These are phyloP conservation scores for Cyaniris semiargus DNA, from an alignment of 2,888 invertebrate species.

Conservation along the genomic window DNA sequence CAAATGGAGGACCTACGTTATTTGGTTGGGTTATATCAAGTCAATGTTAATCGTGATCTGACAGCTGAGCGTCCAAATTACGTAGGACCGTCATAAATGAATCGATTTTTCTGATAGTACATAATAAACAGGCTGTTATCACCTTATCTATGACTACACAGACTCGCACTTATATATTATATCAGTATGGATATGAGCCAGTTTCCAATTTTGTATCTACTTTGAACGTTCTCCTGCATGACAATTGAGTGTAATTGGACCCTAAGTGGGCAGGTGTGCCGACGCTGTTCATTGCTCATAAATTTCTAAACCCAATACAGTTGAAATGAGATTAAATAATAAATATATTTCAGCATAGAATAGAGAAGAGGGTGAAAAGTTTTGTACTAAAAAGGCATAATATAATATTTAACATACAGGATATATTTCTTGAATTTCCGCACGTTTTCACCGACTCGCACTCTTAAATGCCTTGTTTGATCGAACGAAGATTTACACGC, in stretches of 20 bases:
- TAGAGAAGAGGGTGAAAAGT: not conserved
- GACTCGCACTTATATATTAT: too few species aligned
- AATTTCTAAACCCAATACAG: slow-evolving; percentile 41
- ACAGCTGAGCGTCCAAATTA: too few species aligned
- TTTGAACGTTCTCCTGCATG: not conserved
- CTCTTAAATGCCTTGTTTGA: not conserved
- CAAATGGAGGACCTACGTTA: too few species aligned
- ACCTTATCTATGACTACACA: too few species aligned
- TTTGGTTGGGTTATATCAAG: too few species aligned
- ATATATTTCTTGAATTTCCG: not conserved
- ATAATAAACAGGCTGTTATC: too few species aligned
- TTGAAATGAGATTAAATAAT: slow-evolving; percentile 9
- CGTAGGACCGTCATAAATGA: too few species aligned
- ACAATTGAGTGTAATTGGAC: slow-evolving; percentile 2
- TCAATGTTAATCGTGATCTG: too few species aligned
- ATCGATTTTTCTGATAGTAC: too few species aligned
- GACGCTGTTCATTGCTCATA: slow-evolving; percentile 45
- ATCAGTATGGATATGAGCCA: not conserved
- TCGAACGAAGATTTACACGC: not conserved
- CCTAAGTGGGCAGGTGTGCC: slow-evolving; percentile 45
- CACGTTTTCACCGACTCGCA: not conserved
- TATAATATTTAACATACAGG: not conserved
- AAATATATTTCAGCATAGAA: not conserved
- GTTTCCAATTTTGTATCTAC: not conserved
- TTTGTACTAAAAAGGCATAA: not conserved